Base-by-base conservation (phyloP, 2,113 vertebrate genomes). In the Hassar affinis region DNA sequence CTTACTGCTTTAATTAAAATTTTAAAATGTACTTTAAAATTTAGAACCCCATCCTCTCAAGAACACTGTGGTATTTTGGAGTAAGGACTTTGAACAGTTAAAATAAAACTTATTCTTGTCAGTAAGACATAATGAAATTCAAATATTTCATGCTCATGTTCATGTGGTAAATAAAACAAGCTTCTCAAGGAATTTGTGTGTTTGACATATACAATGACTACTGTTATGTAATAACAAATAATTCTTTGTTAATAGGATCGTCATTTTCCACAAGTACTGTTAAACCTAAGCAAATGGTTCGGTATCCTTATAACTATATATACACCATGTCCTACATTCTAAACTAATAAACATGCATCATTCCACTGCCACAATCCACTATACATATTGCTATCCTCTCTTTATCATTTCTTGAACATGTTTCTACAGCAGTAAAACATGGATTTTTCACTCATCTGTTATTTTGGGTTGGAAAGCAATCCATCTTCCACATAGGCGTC, bases 1-100 rank as follows among this genome's bases (percentile, higher is more conserved):
- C 88, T 88, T 92, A 90, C 88, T 83, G 84, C 86, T 93, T 92
- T 93, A 93, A 94, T 93, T 93, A 92, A 2, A 42, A 3, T 42
- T 42, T 42, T 42, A 3, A 42, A 42, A 42, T 42, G 2, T 42
- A 42, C 38, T 42, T 42, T 86, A 87, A 91, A 84, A 92, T 90
- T 92, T 85, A 87, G 88, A 90, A 88, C 66, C 72, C 59, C 79
- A 72, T 86, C 83, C 42, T 85, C 56, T 69, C 7, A 1, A 2
- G 78, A 90, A 88, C 76, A 87, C 74, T 66, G 22, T 62, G 75
- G 20, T 57, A 57, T 47, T 57, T 79, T 59, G 75, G 75, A 52
- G 6, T 6, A 62, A 68, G 88, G 83, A 87, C 78, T 88, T 77
- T 84, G 42, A 90, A 71, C 57, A 59, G 57, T 17, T 74, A 49